Percentiles rank a stretch among this genome's conserved stretches.
Conservation (phyloP, 92 coral and sea anemone species). For the Siderastrea radians region DNA sequence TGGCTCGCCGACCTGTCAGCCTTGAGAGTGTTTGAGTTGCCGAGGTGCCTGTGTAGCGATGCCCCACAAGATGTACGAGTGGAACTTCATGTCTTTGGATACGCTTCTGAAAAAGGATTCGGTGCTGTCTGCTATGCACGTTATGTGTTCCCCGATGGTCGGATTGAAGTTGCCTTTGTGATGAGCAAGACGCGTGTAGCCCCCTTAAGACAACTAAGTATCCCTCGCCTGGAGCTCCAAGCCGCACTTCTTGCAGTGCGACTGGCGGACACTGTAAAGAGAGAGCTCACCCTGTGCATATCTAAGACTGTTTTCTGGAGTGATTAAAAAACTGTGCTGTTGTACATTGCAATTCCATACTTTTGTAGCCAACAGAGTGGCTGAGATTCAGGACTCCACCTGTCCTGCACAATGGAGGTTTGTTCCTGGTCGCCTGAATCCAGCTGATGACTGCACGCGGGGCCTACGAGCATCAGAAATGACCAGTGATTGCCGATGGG, state of each 20-base stretch:
- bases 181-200: slow-evolving; percentile 60
- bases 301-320: slow-evolving; percentile 51
- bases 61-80: background rate
- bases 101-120: slow-evolving; percentile 63
- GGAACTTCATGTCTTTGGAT: slow-evolving; percentile 66
- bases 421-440: slow-evolving; percentile 46
- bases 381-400: slow-evolving; percentile 38
- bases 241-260: slow-evolving; percentile 71
- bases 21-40: slow-evolving; percentile 47
- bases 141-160: slow-evolving; percentile 22
- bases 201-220: slow-evolving; percentile 62
- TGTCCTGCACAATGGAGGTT: slow-evolving; percentile 27
- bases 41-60: slow-evolving; percentile 42
- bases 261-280: slow-evolving; percentile 34
- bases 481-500: slow-evolving; percentile 24
- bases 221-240: slow-evolving; percentile 64
- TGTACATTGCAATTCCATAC: slow-evolving; percentile 46
- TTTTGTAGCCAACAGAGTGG: slow-evolving; percentile 37
- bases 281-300: slow-evolving; percentile 35
- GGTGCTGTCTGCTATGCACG: slow-evolving; percentile 62
- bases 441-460: slow-evolving; percentile 41
- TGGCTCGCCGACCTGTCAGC: slow-evolving; percentile 53
- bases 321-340: slow-evolving; percentile 47
- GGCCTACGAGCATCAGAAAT: slow-evolving; percentile 36
- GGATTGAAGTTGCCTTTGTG: slow-evolving; percentile 38